Base-by-base conservation (phyloP, 1,140 invertebrate genomes). In the Ostrea edulis region DNA sequence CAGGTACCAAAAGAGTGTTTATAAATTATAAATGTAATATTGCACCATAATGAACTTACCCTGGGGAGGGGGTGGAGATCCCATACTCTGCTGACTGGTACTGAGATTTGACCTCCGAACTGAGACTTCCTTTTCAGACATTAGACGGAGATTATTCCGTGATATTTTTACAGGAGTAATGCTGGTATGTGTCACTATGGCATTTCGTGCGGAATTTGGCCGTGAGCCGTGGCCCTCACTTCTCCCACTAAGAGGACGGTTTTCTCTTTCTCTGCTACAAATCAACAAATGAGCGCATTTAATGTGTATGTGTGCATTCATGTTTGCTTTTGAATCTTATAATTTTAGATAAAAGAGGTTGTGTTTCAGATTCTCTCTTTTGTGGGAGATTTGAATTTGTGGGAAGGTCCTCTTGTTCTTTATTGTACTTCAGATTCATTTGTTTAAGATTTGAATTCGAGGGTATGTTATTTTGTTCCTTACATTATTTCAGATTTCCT, bases 91-190 rank as follows among this genome's bases (percentile, higher is more conserved):
- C n/a, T 89, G 89, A 77, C 90, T 91, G 20, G 91, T 87, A 77
- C 90, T 92, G 54, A 93, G 84, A 87, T 93, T 93, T 11, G 94
- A 94, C 88, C 93, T 91, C 81, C 94, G 87, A 84, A 94, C 85
- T n/a, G 89, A 88, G n/a, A 95, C 87, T 89, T 95, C 94, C 77
- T 93, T 93, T 20, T 94, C 91, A 44, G 93, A 92, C 92, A 95
- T 93, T 22, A 91, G 93, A 35, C 94, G 91, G 52, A 95, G 88
- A 86, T 95, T 94, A 90, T 92, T 93, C 20, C 94, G 88, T 11
- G 94, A 94, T 51, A 95, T 93, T 89, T 94, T 94, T 25, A 95
- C 94, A 4, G 93, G 94, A 55, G 93, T 93, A 58, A 90, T 83
- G 68, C 88, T 91, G 25, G 86, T 68, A 35, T 86, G 65, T 20